Evolutionary conservation across 2,113 vertebrate species (phyloP).

Genomic region (Halichoerus grypus): DNA sequence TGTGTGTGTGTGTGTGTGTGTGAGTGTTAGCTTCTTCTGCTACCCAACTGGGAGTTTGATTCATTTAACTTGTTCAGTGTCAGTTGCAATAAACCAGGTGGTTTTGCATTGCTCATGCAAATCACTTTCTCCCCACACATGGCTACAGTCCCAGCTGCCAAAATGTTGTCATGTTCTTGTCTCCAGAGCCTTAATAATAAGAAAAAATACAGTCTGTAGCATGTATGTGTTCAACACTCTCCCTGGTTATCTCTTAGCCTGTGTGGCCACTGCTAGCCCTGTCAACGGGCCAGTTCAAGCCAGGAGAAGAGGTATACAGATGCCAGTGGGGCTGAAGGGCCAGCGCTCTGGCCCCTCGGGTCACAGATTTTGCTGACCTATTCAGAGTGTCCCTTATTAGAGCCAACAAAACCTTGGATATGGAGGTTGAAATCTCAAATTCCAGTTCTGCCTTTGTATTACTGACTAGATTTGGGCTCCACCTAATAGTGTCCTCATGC

Average conservation of each 20-base stretch:
- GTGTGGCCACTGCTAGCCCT: slow-evolving; percentile 15
- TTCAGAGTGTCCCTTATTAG: neutral
- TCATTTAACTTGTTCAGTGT: slow-evolving; percentile 80
- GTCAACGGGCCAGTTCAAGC: neutral
- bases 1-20: neutral
- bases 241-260: slow-evolving; percentile 21
- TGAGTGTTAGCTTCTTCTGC: slow-evolving; percentile 60
- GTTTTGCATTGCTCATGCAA: slow-evolving; percentile 83
- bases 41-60: slow-evolving; percentile 78
- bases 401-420: neutral
- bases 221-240: slow-evolving; percentile 53
- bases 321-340: neutral
- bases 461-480: neutral
- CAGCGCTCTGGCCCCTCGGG: neutral
- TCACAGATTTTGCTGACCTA: neutral
- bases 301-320: neutral
- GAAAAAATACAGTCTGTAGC: slow-evolving; percentile 75
- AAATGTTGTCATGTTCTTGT: slow-evolving; percentile 84
- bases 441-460: neutral
- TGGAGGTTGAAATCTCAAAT: neutral
- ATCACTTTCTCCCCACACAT: slow-evolving; percentile 83
- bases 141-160: slow-evolving; percentile 82
- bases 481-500: neutral
- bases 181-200: slow-evolving; percentile 82
- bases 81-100: slow-evolving; percentile 83